Evolutionary conservation across 2,888 invertebrate species (phyloP).

Genomic region (Crocallis elinguaria): DNA sequence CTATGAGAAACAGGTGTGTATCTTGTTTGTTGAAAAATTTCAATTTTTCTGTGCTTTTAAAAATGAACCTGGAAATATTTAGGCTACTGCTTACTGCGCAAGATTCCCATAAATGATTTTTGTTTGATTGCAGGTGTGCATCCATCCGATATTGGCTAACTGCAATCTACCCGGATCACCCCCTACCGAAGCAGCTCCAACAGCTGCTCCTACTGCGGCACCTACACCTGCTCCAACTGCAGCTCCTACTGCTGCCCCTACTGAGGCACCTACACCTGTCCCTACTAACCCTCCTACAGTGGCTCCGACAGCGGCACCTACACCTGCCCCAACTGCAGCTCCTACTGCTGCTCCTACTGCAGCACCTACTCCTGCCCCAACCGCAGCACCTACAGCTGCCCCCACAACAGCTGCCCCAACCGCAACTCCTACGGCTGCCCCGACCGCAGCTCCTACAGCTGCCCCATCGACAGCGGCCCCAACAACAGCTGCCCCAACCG

Average conservation of each 20-base stretch:
- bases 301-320: conserved; percentile 1
- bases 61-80: too few relatives aligned
- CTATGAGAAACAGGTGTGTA: conserved; percentile 51
- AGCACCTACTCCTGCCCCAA: conserved; percentile 13
- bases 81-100: too few relatives aligned
- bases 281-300: neutral
- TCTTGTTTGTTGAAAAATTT: too few relatives aligned
- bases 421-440: conserved; percentile 12
- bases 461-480: neutral
- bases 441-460: neutral
- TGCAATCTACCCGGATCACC: conserved; percentile 45
- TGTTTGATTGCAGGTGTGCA: conserved; percentile 50
- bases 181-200: neutral
- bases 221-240: conserved; percentile 12
- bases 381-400: conserved; percentile 19
- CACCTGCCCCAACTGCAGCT: conserved; percentile 6
- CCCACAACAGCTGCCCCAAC: conserved; percentile 14
- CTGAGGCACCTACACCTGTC: neutral
- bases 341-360: conserved; percentile 14
- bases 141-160: conserved; percentile 47
- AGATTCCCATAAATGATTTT: neutral
- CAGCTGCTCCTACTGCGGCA: conserved; percentile 16
- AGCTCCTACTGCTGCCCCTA: conserved; percentile 12
- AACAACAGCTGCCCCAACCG: conserved; percentile 5
- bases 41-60: too few relatives aligned